Percentiles rank a stretch among this genome's conserved stretches.
Evolutionary conservation across 2,797 vertebrate genomes (phyloP).

Genomic region (Gambusia yucatana): DNA sequence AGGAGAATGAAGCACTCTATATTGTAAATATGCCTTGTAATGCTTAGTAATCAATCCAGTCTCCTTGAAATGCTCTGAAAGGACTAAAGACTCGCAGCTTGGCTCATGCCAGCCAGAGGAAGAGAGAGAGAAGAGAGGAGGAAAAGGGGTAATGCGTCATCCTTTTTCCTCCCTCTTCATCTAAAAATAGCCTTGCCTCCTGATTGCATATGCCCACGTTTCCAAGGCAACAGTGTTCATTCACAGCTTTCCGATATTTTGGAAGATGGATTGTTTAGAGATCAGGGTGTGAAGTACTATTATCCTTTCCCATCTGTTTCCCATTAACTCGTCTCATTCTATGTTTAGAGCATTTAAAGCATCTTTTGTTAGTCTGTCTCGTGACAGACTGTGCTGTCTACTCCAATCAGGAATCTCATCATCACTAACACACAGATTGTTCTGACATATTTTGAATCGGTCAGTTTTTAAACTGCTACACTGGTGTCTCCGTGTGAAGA

Average conservation of each 20-base stretch:
- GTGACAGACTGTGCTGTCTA: conserved; percentile 7
- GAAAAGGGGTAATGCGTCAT: conserved; percentile 74
- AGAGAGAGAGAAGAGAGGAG: conserved; percentile 41
- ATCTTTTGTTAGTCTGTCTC: conserved; percentile 7
- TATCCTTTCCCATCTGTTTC: conserved; percentile 46
- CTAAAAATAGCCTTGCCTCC: conserved; percentile 80
- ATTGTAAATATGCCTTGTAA: neutral
- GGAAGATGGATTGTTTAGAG: conserved; percentile 48
- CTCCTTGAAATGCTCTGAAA: conserved; percentile 15
- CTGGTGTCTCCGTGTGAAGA: conserved; percentile 77
- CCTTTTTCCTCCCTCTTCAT: conserved; percentile 56
- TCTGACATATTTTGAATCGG: neutral
- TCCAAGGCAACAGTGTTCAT: conserved; percentile 83
- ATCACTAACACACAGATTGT: neutral
- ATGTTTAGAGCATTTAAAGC: conserved; percentile 22
- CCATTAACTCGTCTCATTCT: conserved; percentile 21
- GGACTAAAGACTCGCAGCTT: conserved; percentile 42
- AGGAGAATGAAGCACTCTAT: neutral
- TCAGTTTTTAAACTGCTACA: neutral
- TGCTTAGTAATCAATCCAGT: conserved; percentile 5
- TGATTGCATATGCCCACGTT: conserved; percentile 73
- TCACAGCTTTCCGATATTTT: conserved; percentile 74
- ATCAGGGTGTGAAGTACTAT: conserved; percentile 54
- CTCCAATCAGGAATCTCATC: neutral
- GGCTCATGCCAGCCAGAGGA: conserved; percentile 35